A percentile compares a stretch with the other conserved stretches of the same genome.
phyloP scores from a whole-genome alignment of 2,888 invertebrate genomes.

The Euproctis similis region DNA sequence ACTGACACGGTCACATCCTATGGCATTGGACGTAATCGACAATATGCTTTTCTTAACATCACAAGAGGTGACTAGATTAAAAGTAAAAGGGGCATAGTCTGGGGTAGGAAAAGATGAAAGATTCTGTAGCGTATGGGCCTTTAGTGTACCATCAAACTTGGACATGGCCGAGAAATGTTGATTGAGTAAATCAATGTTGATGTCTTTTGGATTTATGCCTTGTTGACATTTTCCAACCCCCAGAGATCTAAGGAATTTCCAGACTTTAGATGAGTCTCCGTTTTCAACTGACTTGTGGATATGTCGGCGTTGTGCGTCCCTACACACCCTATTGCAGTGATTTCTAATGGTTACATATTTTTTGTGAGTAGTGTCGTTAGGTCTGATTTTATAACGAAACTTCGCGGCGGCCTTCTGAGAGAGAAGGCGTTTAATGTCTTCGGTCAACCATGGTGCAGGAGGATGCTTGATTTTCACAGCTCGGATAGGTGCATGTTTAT shows the following conservation, averaged over 20 bases:
- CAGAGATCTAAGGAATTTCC: neutral
- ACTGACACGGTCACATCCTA: no score
- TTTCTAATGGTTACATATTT: neutral
- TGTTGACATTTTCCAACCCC: neutral
- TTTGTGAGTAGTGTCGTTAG: neutral
- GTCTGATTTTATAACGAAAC: neutral
- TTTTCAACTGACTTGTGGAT: neutral
- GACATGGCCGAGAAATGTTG: neutral
- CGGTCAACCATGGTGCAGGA: neutral
- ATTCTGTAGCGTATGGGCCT: neutral
- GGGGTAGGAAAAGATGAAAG: no score
- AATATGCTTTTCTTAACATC: no score
- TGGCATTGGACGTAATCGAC: no score
- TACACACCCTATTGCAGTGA: neutral
- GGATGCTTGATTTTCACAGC: neutral
- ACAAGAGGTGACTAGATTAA: no score
- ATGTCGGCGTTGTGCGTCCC: neutral
- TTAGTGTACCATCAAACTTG: neutral
- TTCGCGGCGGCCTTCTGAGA: neutral
- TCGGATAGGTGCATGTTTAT: no score
- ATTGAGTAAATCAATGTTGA: neutral
- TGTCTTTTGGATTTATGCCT: neutral
- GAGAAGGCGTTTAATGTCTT: neutral
- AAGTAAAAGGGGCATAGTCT: no score
- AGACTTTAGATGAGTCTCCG: no score